phyloP scores from a whole-genome alignment of 1,140 invertebrate genomes.

The Euura lappo region DNA sequence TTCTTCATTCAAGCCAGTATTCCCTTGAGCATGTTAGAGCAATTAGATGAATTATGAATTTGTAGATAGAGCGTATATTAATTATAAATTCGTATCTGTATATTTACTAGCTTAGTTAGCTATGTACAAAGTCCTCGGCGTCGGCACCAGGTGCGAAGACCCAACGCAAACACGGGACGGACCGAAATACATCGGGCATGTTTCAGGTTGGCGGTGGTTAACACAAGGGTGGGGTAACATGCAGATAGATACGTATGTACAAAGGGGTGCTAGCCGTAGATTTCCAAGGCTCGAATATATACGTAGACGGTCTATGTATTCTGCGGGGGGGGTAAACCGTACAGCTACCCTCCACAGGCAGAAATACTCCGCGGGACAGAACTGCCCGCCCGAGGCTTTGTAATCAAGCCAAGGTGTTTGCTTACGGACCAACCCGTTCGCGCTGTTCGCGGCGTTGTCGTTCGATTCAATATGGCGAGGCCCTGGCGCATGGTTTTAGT shows the following conservation, averaged over 20 bases:
- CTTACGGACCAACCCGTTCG: neutral
- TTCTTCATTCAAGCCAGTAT: too few species aligned
- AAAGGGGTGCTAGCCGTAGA: neutral
- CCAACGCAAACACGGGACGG: neutral
- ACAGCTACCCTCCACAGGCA: neutral
- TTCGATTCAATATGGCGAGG: neutral
- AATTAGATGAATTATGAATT: too few species aligned
- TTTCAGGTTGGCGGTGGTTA: conserved; percentile 1
- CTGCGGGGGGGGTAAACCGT: neutral
- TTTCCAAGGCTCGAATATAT: neutral
- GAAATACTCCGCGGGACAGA: neutral
- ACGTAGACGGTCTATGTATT: neutral
- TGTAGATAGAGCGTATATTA: neutral
- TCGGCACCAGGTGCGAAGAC: conserved; percentile 3
- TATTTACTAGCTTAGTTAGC: neutral
- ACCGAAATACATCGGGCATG: neutral
- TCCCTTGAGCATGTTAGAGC: too few species aligned
- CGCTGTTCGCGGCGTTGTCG: conserved; percentile 2
- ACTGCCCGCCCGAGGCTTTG: conserved; percentile 2
- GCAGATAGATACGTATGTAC: neutral
- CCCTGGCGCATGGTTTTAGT: neutral
- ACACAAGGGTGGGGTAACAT: neutral
- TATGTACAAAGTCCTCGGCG: neutral
- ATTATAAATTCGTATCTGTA: neutral
- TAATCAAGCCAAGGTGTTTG: conserved; percentile 7